These are phyloP conservation scores for Drosophila fungiperda DNA, from an alignment of 2,888 invertebrate species.

Conservation along the genomic window DNA sequence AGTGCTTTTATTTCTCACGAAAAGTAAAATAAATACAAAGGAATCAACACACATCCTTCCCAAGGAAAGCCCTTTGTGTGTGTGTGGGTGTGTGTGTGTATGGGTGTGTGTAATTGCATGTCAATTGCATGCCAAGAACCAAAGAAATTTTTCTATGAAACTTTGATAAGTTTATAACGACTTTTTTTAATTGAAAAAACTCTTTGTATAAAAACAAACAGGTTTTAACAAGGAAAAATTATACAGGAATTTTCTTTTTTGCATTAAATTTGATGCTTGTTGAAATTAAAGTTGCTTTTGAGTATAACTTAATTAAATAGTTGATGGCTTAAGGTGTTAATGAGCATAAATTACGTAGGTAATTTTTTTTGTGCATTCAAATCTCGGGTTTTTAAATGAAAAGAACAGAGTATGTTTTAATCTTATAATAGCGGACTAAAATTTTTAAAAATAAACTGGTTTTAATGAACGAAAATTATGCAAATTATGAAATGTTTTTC, in stretches of 20 bases:
- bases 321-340: not conserved
- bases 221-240: constrained; percentile 1
- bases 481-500: not conserved
- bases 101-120: constrained; percentile 71
- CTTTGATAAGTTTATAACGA: constrained; percentile 49
- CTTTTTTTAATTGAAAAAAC: constrained; percentile 18
- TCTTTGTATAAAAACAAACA: not conserved
- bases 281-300: not conserved
- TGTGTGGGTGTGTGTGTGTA: not conserved
- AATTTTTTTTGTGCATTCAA: not conserved
- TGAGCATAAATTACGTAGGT: not conserved
- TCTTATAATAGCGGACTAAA: not conserved
- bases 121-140: constrained; percentile 68
- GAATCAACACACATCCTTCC: constrained; percentile 6
- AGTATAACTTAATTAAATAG: not conserved
- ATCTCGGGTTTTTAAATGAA: not conserved
- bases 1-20: constrained; percentile 7
- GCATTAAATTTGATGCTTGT: not conserved
- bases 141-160: constrained; percentile 11
- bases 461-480: not conserved
- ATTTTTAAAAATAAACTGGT: not conserved
- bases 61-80: not conserved
- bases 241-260: not conserved
- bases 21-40: not conserved
- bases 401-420: not conserved